Evolutionary conservation across 2,113 vertebrate species (phyloP).

Genomic region (Cariama cristata): DNA sequence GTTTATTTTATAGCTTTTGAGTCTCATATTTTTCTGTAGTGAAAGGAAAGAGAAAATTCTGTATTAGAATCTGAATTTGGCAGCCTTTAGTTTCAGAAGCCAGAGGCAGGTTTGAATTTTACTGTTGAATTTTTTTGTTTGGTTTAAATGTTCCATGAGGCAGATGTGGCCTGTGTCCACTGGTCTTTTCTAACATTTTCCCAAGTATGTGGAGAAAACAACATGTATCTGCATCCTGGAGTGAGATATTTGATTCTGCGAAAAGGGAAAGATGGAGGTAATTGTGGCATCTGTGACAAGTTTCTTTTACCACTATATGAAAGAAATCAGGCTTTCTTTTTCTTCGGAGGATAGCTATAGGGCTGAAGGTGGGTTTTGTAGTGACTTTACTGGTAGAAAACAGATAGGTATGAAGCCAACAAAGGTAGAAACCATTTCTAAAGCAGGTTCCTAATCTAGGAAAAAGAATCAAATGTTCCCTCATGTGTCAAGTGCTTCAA

Average conservation of each 20-base stretch:
- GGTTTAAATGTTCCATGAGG: background rate
- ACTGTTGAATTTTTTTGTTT: background rate
- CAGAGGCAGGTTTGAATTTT: background rate
- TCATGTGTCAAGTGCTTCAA: background rate
- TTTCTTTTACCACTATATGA: background rate
- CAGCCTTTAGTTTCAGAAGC: background rate
- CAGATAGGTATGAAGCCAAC: background rate
- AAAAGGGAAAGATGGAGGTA: background rate
- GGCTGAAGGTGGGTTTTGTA: background rate
- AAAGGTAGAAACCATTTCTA: background rate
- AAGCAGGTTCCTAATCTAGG: background rate
- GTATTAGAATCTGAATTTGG: background rate
- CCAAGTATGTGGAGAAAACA: background rate
- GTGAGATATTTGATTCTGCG: background rate
- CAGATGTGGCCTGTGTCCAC: background rate
- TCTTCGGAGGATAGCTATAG: background rate
- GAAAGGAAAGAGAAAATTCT: background rate
- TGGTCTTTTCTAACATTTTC: background rate
- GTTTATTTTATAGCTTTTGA: background rate
- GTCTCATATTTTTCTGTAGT: background rate
- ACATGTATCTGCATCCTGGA: rapidly evolving
- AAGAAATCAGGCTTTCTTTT: background rate
- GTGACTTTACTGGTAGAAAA: background rate
- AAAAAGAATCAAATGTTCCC: background rate
- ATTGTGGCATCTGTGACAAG: background rate